Evolutionary conservation across 2,797 vertebrate genomes (phyloP), one percentile per base, ranked within the genome.

Genomic region (Anguilla pacifica): DNA sequence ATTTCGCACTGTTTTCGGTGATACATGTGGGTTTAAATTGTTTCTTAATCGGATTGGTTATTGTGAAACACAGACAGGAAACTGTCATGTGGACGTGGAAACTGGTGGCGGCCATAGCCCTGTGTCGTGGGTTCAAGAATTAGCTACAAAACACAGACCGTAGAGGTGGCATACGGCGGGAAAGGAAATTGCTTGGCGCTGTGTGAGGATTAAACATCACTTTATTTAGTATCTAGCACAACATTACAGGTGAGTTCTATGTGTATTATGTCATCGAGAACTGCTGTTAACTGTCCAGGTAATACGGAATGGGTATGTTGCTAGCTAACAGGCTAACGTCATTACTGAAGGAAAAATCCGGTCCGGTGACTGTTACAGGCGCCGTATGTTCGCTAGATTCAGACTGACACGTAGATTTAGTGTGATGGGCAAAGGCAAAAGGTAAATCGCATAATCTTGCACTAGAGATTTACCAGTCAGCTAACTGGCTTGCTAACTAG

Each of bases 1-100:
- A 77, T 77, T 77, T 43, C 74, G 15, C 35, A 17, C 35, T 19
- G 13, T 77, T 35, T 39, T 28, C 11, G 15, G 31, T 77, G 22
- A 13, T 39, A 46, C 15, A 77, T 19, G 31, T 5, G 11, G 10
- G 51, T 9, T 51, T 83, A 9, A 49, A 11, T 10, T 43, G 86
- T 87, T 85, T 17, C 72, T 25, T 10, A 15, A 39, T 11, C 79
- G 88, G 86, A 87, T 22, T 6, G 11, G 72, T 89, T 85, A 79
- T 2, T 5, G 57, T 59, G 88, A 72, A 81, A 85, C 88, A 89
- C 83, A 0, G 3, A 53, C 83, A 72, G 88, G 88, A 89, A 87
- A 86, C 72, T 86, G 83, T 83, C 43, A 85, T 67, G 9, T 74
- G 35, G 39, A 77, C 39, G 74, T 77, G 70, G 70, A 74, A 74